Conservation (phyloP, 2,888 invertebrate species). For the Rotaria macrura region DNA sequence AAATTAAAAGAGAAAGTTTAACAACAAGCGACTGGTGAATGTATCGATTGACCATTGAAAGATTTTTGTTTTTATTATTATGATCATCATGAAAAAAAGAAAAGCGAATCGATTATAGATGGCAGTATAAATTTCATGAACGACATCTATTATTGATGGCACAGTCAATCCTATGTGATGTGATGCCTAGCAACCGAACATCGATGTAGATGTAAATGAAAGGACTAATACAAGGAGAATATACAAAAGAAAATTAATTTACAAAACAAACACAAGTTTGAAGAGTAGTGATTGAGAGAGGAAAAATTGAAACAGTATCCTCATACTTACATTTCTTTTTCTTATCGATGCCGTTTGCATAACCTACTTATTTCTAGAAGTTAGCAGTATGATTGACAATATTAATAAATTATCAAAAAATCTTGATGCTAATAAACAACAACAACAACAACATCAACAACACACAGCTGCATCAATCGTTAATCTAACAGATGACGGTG, state of each 20-base stretch:
- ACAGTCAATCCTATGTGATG: not conserved
- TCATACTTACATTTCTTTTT: not conserved
- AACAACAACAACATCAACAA: not conserved
- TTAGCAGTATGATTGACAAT: not conserved
- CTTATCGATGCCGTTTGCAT: not conserved
- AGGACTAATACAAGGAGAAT: not conserved
- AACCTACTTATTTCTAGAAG: not conserved
- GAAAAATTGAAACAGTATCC: not conserved
- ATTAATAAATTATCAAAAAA: slow-evolving; percentile 5
- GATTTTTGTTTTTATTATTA: not conserved
- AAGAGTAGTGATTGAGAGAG: not conserved
- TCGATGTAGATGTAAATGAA: not conserved
- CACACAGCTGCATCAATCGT: not conserved
- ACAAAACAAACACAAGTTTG: not conserved
- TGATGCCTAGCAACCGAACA: not conserved
- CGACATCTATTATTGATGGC: not conserved
- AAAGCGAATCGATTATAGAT: not conserved
- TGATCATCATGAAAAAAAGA: not conserved
- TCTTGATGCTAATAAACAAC: not conserved
- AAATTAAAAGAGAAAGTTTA: not conserved
- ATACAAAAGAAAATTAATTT: not conserved
- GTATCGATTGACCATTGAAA: slow-evolving; percentile 1
- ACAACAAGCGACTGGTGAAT: not conserved
- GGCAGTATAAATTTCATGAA: not conserved
- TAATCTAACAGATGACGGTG: not conserved